These are phyloP conservation scores for Eilema caniola DNA, from an alignment of 2,888 invertebrate species.

Conservation along the genomic window DNA sequence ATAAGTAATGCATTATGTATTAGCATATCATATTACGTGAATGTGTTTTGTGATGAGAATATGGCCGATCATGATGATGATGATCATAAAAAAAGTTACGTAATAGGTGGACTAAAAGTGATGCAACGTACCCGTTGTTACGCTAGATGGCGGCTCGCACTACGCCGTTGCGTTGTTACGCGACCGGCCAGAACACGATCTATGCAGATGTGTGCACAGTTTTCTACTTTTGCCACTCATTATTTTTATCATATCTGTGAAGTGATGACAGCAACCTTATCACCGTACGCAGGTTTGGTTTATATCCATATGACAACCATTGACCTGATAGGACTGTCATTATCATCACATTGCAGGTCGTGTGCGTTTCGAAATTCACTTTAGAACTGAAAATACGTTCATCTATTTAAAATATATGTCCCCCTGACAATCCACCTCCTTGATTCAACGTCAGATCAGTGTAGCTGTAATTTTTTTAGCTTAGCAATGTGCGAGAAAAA, in stretches of 20 bases:
- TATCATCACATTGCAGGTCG: not conserved
- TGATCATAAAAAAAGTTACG: slow-evolving; percentile 21
- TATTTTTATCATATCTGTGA: slow-evolving; percentile 36
- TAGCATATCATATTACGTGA: too few species aligned
- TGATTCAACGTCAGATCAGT: too few species aligned
- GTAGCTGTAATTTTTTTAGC: not conserved
- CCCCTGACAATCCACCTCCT: not conserved
- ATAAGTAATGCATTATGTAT: not conserved
- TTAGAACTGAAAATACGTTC: too few species aligned
- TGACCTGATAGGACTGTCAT: slow-evolving; percentile 8
- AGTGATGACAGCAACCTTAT: slow-evolving; percentile 55
- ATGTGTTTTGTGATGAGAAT: not conserved
- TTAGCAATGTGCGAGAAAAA: slow-evolving; percentile 58
- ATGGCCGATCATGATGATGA: not conserved
- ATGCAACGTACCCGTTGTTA: slow-evolving; percentile 54
- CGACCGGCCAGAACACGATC: slow-evolving; percentile 23
- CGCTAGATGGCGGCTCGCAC: slow-evolving; percentile 36
- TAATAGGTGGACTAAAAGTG: slow-evolving; percentile 44
- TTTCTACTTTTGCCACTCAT: slow-evolving; percentile 17
- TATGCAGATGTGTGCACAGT: slow-evolving; percentile 30
- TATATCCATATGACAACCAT: slow-evolving; percentile 37
- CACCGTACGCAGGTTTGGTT: slow-evolving; percentile 51
- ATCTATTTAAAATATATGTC: not conserved
- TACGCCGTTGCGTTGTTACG: slow-evolving; percentile 50
- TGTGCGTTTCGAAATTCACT: not conserved